phyloP scores from a whole-genome alignment of 2,113 vertebrate genomes.

The Hemichromis elongatus region DNA sequence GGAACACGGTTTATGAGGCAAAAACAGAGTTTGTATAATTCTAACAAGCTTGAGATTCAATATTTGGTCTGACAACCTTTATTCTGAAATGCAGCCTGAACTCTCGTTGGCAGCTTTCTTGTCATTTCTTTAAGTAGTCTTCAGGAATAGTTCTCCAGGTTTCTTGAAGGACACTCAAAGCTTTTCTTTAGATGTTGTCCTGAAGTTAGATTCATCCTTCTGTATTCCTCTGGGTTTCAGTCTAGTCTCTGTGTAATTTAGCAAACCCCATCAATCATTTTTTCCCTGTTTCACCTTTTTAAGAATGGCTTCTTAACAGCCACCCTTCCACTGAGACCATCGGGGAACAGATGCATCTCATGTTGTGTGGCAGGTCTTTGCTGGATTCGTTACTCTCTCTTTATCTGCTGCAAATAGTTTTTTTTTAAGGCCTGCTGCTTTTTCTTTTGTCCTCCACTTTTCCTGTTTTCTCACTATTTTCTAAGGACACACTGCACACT shows the following conservation, averaged over 20 bases:
- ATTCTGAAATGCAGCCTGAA: not conserved
- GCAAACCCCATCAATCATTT: too few species aligned
- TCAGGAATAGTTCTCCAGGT: not conserved
- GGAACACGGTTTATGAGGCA: not conserved
- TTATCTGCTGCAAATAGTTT: too few species aligned
- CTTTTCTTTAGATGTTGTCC: not conserved
- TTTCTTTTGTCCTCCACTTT: not conserved
- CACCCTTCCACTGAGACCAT: too few species aligned
- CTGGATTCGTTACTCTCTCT: too few species aligned
- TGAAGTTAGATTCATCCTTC: too few species aligned
- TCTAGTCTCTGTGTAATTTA: not conserved
- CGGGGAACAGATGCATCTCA: too few species aligned
- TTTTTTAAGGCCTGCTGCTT: not conserved
- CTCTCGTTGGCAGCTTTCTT: rapidly evolving
- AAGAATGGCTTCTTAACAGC: too few species aligned
- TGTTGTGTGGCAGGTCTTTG: too few species aligned
- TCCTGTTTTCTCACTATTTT: not conserved
- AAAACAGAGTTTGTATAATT: not conserved
- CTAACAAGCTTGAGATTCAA: not conserved
- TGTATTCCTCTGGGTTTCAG: too few species aligned
- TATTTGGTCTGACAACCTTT: not conserved
- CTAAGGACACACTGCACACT: not conserved
- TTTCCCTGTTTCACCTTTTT: too few species aligned
- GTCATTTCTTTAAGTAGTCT: not conserved
- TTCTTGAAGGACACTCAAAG: not conserved